Conservation (phyloP, 1,140 invertebrate genomes). For the Sycophaga agraensis region DNA sequence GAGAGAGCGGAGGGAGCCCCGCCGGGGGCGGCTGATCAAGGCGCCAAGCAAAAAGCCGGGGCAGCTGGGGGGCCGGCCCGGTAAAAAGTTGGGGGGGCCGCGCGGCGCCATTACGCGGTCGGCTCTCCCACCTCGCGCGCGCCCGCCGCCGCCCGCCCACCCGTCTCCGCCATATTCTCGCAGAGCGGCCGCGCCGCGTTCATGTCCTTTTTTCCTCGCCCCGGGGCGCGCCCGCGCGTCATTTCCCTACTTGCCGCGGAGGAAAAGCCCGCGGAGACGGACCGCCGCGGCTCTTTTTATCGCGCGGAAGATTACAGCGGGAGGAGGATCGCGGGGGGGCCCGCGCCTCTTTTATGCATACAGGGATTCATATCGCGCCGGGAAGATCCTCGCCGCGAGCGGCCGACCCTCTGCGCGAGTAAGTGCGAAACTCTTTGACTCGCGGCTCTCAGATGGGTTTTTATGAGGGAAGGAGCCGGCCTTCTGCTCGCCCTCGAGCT, state of each 20-base stretch:
- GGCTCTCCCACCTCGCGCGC: constrained; percentile 12
- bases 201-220: constrained; percentile 1
- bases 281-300: too few relatives aligned
- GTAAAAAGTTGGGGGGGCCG: constrained; percentile 24
- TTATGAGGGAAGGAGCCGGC: too few relatives aligned
- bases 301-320: too few relatives aligned
- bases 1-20: background rate
- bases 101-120: constrained; percentile 27
- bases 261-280: background rate
- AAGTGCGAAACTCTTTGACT: too few relatives aligned
- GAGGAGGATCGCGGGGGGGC: background rate
- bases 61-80: background rate
- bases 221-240: background rate
- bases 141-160: constrained; percentile 2
- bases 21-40: background rate
- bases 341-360: background rate
- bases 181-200: background rate
- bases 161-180: constrained; percentile 27
- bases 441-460: too few relatives aligned
- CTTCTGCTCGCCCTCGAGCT: too few relatives aligned
- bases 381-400: background rate
- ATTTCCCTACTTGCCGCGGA: background rate
- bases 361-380: background rate
- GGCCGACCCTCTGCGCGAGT: background rate
- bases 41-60: background rate